These are phyloP conservation scores for Hirudo medicinalis DNA, from an alignment of 1,140 invertebrate species.

Conservation along the genomic window DNA sequence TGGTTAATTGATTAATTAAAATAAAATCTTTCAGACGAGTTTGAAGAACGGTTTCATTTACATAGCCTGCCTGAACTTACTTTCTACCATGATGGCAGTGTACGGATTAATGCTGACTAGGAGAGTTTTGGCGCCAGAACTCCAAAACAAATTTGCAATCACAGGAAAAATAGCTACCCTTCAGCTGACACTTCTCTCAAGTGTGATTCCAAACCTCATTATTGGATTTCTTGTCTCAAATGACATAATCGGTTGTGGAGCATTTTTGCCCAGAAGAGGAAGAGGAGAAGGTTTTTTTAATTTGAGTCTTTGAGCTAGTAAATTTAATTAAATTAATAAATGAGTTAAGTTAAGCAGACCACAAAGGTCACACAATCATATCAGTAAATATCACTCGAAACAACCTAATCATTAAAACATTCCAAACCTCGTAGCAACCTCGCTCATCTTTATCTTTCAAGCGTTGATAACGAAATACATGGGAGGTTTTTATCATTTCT, in stretches of 20 bases:
- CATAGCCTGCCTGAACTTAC: constrained; percentile 11
- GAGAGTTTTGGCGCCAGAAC: neutral
- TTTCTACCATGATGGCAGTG: constrained; percentile 14
- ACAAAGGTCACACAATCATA: neutral
- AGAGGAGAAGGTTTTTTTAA: constrained; percentile 15
- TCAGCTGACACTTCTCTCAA: constrained; percentile 13
- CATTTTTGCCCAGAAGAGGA: constrained; percentile 9
- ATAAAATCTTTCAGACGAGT: constrained; percentile 12
- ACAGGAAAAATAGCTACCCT: constrained; percentile 16
- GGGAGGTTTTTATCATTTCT: no score
- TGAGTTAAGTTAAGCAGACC: neutral
- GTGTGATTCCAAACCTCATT: constrained; percentile 16
- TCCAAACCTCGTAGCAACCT: no score
- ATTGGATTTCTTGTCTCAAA: constrained; percentile 14
- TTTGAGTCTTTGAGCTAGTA: neutral
- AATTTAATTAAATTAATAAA: neutral
- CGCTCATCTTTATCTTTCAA: no score
- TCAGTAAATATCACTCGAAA: neutral
- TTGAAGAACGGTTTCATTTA: constrained; percentile 14
- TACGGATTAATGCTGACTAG: constrained; percentile 18
- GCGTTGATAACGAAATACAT: no score
- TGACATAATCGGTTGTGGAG: constrained; percentile 9
- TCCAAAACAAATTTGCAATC: neutral
- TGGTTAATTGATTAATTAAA: neutral
- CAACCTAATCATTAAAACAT: neutral